phyloP scores from a whole-genome alignment of 1,140 invertebrate genomes.

The Magallana ariakensis region DNA sequence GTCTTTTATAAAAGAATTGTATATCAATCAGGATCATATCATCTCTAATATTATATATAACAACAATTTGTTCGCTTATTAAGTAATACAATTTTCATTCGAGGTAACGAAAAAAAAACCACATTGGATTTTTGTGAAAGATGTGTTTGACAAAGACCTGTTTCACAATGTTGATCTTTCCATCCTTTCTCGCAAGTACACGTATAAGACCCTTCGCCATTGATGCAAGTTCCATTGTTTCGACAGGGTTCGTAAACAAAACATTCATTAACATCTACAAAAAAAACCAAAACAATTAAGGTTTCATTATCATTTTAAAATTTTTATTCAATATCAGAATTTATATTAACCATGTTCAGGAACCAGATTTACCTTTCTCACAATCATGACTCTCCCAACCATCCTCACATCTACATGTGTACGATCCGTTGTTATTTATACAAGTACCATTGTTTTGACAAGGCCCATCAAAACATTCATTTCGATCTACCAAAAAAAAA shows the following conservation, averaged over 20 bases:
- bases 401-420: constrained; percentile 89
- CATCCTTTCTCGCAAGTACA: constrained; percentile 71
- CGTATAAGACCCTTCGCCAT: constrained; percentile 61
- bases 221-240: constrained; percentile 66
- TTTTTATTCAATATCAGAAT: no score
- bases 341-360: no score
- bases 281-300: neutral
- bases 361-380: constrained; percentile 81
- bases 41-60: neutral
- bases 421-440: constrained; percentile 90
- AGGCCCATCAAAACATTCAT: constrained; percentile 79
- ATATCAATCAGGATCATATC: neutral
- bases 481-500: constrained; percentile 14
- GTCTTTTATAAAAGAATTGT: neutral
- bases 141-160: constrained; percentile 40
- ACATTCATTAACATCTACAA: constrained; percentile 65
- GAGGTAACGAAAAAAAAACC: no score
- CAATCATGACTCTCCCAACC: constrained; percentile 91
- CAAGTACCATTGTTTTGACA: constrained; percentile 92
- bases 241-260: constrained; percentile 56
- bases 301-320: no score
- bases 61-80: no score
- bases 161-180: constrained; percentile 76
- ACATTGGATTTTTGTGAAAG: no score
- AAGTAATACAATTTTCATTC: no score